Evolutionary conservation across 2,797 vertebrate genomes (phyloP).

Genomic region (Tapera naevia): DNA sequence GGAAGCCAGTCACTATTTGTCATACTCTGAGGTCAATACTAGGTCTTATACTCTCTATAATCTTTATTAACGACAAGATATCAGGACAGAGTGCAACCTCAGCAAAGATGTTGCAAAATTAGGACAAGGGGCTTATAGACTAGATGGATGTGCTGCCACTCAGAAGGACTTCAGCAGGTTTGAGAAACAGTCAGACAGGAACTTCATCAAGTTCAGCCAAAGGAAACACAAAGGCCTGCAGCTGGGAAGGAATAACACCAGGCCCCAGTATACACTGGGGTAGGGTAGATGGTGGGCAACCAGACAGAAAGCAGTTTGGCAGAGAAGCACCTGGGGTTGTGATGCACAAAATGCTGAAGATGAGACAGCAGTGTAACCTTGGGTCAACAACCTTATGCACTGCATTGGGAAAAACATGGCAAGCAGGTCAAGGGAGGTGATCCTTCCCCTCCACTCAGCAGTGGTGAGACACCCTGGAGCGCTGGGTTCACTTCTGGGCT

Average conservation of each 20-base stretch:
- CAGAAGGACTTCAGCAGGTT: neutral
- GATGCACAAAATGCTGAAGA: neutral
- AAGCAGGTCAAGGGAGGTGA: neutral
- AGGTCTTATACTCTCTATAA: neutral
- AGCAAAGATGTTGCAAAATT: neutral
- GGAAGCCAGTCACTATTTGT: neutral
- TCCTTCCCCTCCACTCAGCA: neutral
- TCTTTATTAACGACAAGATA: neutral
- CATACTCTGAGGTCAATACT: neutral
- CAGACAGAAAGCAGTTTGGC: neutral
- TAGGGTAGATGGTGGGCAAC: fast-evolving
- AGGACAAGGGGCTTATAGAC: neutral
- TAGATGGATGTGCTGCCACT: neutral
- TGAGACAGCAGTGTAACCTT: neutral
- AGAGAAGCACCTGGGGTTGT: neutral
- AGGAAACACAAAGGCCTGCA: neutral
- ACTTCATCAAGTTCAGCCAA: neutral
- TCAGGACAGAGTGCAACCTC: neutral
- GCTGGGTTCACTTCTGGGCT: neutral
- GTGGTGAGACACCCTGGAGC: neutral
- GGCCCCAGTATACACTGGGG: neutral
- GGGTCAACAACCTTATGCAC: neutral
- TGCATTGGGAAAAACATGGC: neutral
- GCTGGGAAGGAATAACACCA: neutral
- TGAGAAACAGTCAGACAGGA: neutral